These are phyloP conservation scores for Baronia brevicornis DNA, from an alignment of 2,888 invertebrate genomes.

Conservation along the genomic window DNA sequence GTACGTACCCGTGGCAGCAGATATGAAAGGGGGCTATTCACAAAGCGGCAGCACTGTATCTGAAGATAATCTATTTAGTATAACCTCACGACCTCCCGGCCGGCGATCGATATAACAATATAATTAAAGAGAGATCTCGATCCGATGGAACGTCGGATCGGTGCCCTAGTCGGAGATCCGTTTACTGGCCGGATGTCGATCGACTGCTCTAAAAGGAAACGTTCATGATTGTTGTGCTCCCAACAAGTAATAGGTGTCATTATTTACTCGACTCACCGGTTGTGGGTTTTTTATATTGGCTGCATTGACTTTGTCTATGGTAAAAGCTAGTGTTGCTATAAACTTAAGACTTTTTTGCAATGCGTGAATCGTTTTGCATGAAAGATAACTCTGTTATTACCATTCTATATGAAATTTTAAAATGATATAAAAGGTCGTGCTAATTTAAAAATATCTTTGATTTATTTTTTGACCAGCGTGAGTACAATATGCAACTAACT, in stretches of 20 bases:
- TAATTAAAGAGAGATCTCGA: conserved; percentile 70
- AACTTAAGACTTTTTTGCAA: conserved; percentile 7
- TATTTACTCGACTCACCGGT: conserved; percentile 46
- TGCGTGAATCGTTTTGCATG: no score
- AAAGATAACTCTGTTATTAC: no score
- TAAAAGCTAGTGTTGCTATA: conserved; percentile 6
- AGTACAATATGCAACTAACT: no score
- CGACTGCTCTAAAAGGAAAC: conserved; percentile 53
- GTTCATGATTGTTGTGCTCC: conserved; percentile 53
- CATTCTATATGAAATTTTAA: no score
- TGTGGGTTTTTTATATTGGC: conserved; percentile 21
- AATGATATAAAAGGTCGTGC: no score
- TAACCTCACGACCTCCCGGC: conserved; percentile 70
- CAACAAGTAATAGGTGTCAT: conserved; percentile 56
- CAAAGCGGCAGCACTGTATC: conserved; percentile 54
- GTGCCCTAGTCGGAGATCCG: conserved; percentile 26
- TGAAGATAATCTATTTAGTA: conserved; percentile 72
- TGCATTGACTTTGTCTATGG: conserved; percentile 17
- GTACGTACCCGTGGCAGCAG: conserved; percentile 32
- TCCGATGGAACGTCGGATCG: conserved; percentile 23
- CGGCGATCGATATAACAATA: conserved; percentile 63
- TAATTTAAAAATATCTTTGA: no score
- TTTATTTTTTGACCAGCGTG: no score
- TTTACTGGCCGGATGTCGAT: conserved; percentile 59
- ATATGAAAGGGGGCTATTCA: conserved; percentile 49